These are phyloP conservation scores for Pseudochirops cupreus DNA, from an alignment of 2,797 vertebrate genomes.

Conservation along the genomic window DNA sequence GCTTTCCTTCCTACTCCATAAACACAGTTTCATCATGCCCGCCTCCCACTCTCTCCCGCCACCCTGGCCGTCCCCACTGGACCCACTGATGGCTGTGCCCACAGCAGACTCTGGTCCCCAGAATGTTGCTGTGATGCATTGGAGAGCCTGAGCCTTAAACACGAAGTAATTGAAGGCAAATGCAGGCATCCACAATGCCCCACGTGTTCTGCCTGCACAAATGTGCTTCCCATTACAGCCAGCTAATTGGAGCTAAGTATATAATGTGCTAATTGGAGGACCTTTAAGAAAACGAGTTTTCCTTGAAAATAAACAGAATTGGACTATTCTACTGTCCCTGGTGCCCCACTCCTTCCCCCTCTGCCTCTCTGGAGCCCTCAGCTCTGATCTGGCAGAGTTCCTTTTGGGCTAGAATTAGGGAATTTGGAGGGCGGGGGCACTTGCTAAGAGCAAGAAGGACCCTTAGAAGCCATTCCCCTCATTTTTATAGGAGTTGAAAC, in stretches of 20 bases:
- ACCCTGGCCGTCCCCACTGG: too few species aligned
- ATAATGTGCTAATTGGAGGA: conserved; percentile 34
- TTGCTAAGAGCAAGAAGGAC: not conserved
- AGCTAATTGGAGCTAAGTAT: not conserved
- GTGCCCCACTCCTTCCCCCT: not conserved
- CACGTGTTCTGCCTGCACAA: not conserved
- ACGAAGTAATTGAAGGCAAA: not conserved
- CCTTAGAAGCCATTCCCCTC: not conserved
- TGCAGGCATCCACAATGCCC: not conserved
- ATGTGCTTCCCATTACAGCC: conserved; percentile 9
- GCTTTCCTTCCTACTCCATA: not conserved
- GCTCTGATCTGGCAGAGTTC: not conserved
- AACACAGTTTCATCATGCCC: not conserved
- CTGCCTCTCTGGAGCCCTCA: not conserved
- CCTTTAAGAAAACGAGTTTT: not conserved
- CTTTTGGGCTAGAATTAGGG: not conserved
- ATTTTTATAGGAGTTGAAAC: not conserved
- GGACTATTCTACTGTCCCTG: not conserved
- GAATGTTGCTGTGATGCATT: too few species aligned
- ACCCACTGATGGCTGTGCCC: not conserved
- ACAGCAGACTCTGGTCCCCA: not conserved
- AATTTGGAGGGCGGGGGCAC: not conserved
- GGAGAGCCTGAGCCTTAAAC: not conserved
- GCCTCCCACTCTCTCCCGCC: not conserved
- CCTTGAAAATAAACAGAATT: not conserved